A percentile compares a stretch with the other conserved stretches of the same genome.
Conservation (phyloP, 2,797 vertebrate genomes). For the Sardinella longiceps region DNA sequence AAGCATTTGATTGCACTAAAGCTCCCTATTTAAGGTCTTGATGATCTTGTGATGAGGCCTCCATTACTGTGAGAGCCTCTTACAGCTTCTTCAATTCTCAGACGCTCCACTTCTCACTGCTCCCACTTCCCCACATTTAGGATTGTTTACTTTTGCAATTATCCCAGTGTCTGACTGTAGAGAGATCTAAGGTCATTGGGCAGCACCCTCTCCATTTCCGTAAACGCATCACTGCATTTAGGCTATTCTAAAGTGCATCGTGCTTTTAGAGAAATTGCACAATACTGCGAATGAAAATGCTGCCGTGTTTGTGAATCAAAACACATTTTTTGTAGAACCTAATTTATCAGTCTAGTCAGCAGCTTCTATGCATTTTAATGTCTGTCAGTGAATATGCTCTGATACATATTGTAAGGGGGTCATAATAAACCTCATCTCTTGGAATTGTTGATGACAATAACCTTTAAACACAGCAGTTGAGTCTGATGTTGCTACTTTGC, state of each 20-base stretch:
- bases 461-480: too few species aligned
- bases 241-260: constrained; percentile 7
- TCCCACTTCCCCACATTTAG: neutral
- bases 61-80: neutral
- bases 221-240: constrained; percentile 15
- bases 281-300: neutral
- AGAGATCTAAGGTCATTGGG: constrained; percentile 23
- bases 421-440: too few species aligned
- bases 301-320: neutral
- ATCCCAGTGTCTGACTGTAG: neutral
- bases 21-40: neutral
- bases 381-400: neutral
- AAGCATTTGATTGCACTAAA: neutral
- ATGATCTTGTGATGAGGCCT: neutral
- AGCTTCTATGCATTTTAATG: neutral
- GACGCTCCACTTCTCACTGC: neutral
- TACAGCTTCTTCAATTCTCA: neutral
- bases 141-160: constrained; percentile 17
- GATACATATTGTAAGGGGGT: neutral
- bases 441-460: too few species aligned
- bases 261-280: constrained; percentile 50
- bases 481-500: neutral
- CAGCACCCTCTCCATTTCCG: constrained; percentile 9
- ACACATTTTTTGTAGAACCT: neutral
- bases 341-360: neutral